These are phyloP conservation scores for Epinotia brunnichana DNA, from an alignment of 2,888 invertebrate genomes.

Conservation along the genomic window DNA sequence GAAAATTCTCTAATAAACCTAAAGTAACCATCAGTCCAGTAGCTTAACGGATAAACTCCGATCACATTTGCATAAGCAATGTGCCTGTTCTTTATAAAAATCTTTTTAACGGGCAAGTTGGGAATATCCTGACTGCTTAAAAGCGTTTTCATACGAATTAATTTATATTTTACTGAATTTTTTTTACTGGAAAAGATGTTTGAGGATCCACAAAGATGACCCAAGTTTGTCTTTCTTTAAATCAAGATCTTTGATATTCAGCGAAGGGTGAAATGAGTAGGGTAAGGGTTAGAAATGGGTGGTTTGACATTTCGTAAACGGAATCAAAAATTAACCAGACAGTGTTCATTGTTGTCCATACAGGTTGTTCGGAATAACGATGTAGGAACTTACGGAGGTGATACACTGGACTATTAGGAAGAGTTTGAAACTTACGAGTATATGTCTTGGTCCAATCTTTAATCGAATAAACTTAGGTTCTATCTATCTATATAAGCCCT, in stretches of 20 bases:
- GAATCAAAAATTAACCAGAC: background rate
- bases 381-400: too few relatives aligned
- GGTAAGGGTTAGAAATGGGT: conserved; percentile 1
- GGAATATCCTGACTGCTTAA: conserved; percentile 5
- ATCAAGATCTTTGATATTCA: background rate
- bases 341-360: background rate
- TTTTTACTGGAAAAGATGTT: conserved; percentile 8
- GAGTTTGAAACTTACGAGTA: too few relatives aligned
- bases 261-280: conserved; percentile 8
- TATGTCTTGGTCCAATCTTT: too few relatives aligned
- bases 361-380: too few relatives aligned
- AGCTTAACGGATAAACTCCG: conserved; percentile 14
- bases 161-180: too few relatives aligned
- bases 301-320: conserved; percentile 10
- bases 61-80: conserved; percentile 27
- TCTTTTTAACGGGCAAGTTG: conserved; percentile 2
- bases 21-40: conserved; percentile 6
- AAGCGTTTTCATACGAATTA: conserved; percentile 4
- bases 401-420: too few relatives aligned
- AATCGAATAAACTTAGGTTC: too few relatives aligned
- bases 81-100: conserved; percentile 5
- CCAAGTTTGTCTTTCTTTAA: conserved; percentile 6
- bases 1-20: conserved; percentile 12
- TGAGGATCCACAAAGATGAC: conserved; percentile 7
- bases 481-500: too few relatives aligned